These are phyloP conservation scores for Agrilus biguttatus DNA, from an alignment of 2,888 invertebrate genomes.

Conservation along the genomic window DNA sequence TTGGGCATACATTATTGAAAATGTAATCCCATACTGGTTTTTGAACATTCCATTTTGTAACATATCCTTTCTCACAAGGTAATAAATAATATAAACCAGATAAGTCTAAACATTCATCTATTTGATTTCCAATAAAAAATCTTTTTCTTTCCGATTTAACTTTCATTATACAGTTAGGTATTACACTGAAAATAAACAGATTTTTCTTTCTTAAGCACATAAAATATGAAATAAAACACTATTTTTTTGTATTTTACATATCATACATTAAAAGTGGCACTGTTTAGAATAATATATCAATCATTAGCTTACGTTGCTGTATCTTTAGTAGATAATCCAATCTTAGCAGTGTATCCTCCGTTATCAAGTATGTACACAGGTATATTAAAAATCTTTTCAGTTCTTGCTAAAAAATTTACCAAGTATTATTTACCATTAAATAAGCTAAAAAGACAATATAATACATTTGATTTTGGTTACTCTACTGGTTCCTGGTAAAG, in stretches of 20 bases:
- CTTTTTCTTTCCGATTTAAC: slow-evolving; percentile 91
- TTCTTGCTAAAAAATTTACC: too few species aligned
- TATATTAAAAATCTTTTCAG: too few species aligned
- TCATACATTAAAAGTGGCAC: background rate
- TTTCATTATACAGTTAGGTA: slow-evolving; percentile 96
- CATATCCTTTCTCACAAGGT: slow-evolving; percentile 88
- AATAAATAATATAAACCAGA: slow-evolving; percentile 89
- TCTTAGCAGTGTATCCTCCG: slow-evolving; percentile 77
- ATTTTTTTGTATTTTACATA: background rate
- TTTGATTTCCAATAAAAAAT: slow-evolving; percentile 86
- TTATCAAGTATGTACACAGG: slow-evolving; percentile 45
- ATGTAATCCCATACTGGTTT: slow-evolving; percentile 94
- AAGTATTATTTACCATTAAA: too few species aligned
- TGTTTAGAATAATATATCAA: slow-evolving; percentile 3
- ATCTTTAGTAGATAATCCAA: slow-evolving; percentile 55
- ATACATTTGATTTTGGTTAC: too few species aligned
- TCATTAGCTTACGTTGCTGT: slow-evolving; percentile 43
- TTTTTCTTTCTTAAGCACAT: slow-evolving; percentile 1
- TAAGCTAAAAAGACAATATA: too few species aligned
- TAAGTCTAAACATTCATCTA: slow-evolving; percentile 91
- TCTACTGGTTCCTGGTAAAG: too few species aligned
- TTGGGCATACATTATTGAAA: slow-evolving; percentile 72
- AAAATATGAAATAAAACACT: slow-evolving; percentile 1
- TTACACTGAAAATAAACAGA: slow-evolving; percentile 35
- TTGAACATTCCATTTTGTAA: slow-evolving; percentile 92